Conservation (phyloP, 2,797 vertebrate genomes). For the Nothura maculosa region DNA sequence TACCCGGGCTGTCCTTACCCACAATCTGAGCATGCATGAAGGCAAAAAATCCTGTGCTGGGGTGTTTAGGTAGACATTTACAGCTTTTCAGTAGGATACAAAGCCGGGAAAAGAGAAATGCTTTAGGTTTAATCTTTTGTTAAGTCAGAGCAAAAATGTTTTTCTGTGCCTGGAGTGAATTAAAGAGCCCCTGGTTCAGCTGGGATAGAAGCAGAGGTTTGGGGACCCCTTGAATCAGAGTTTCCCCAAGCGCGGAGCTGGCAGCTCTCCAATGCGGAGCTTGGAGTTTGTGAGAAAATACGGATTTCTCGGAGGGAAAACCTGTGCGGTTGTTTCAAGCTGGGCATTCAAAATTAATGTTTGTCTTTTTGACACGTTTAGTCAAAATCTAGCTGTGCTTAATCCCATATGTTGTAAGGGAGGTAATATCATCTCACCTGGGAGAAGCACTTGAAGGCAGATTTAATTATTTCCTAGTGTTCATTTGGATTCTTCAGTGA, state of each 20-base stretch:
- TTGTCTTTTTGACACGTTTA: background rate
- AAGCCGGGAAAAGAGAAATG: background rate
- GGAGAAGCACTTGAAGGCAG: background rate
- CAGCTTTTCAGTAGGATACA: background rate
- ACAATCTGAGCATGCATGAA: background rate
- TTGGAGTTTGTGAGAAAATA: background rate
- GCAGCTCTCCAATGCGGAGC: background rate
- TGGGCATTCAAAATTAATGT: background rate
- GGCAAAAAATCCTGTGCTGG: background rate
- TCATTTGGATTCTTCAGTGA: background rate
- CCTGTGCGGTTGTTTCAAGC: background rate
- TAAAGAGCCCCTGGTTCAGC: background rate
- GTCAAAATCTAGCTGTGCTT: background rate
- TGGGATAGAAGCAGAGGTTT: background rate
- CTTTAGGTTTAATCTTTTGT: background rate
- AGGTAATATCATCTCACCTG: background rate
- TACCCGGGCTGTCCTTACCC: background rate
- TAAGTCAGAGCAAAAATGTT: background rate
- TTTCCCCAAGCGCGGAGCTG: background rate
- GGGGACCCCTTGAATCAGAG: background rate
- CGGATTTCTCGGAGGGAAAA: background rate
- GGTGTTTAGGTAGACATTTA: background rate
- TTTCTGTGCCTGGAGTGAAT: background rate
- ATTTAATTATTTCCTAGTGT: background rate
- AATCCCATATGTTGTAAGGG: background rate